phyloP scores from a whole-genome alignment of 2,113 vertebrate genomes.

The Neogale vison region DNA sequence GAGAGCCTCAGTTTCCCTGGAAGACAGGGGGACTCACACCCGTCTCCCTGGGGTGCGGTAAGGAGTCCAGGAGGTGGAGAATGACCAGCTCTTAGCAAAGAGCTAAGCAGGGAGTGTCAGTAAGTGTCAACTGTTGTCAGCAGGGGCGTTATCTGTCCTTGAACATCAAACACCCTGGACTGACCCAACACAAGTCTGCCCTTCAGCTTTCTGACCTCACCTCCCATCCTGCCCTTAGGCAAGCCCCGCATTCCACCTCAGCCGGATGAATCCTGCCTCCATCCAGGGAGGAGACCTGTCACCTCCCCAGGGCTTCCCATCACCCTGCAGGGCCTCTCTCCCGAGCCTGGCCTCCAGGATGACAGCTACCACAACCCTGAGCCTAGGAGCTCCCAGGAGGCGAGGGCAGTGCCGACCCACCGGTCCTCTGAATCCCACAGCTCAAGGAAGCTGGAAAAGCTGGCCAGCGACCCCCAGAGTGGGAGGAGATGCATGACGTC shows the following conservation, averaged over 20 bases:
- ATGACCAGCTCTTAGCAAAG: background rate
- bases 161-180: background rate
- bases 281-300: background rate
- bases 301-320: background rate
- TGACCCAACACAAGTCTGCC: background rate
- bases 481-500: accelerated
- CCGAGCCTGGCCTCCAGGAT: background rate
- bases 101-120: background rate
- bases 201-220: background rate
- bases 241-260: background rate
- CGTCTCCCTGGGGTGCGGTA: background rate
- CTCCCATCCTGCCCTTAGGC: background rate
- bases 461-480: background rate
- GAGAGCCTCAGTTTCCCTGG: background rate
- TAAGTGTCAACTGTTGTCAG: background rate
- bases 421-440: background rate
- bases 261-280: background rate
- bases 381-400: background rate
- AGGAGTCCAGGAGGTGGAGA: background rate
- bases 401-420: background rate
- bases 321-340: background rate
- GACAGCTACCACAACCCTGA: background rate
- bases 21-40: background rate
- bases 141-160: background rate
- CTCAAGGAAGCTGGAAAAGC: background rate